Evolutionary conservation across 1,140 invertebrate genomes (phyloP), one percentile per base, ranked within the genome.

Genomic region (Drosophila saltans): DNA sequence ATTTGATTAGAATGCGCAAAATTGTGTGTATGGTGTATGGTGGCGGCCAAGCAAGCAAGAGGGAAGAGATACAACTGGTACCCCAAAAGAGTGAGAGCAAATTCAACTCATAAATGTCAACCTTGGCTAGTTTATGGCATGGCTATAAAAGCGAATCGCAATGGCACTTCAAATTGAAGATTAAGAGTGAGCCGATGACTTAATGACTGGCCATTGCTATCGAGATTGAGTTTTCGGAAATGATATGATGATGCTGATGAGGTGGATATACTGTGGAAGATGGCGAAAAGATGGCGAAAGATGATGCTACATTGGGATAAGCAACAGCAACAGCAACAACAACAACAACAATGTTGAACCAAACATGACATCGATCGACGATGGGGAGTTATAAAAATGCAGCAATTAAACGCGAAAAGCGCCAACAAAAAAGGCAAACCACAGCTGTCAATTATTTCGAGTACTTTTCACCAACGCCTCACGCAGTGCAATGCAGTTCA

Each of bases 371-470:
- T 65, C 69, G 73, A 75, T 66, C 83, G 65, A 71, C 84, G 77
- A 52, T 21, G 45, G 21, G 80, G 77, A 84, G 84, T 67, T 75
- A 75, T 89, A 89, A 84, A 76, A 89, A 80, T 69, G 69, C 80
- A 84, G 82, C 84, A 88, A 88, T 88, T 88, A 88, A 89, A 88
- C 89, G 78, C 76, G 59, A 78, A 79, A 73, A 72, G 73, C 67
- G 66, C 73, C 69, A 90, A 81, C 81, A 89, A 89, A 89, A 89
- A 89, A 89, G 80, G 80, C 80, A 88, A 88, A 80, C 84, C 78
- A 90, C 84, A 89, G 84, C 84, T 89, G 84, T 89, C 85, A 89
- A 89, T 89, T 89, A 89, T 89, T 89, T 89, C 84, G 85, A 89
- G 84, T 89, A 89, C 84, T 89, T 89, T 89, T 89, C 84, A 89